Evolutionary conservation across 2,888 invertebrate genomes (phyloP).

Genomic region (Drosophila neutralis): DNA sequence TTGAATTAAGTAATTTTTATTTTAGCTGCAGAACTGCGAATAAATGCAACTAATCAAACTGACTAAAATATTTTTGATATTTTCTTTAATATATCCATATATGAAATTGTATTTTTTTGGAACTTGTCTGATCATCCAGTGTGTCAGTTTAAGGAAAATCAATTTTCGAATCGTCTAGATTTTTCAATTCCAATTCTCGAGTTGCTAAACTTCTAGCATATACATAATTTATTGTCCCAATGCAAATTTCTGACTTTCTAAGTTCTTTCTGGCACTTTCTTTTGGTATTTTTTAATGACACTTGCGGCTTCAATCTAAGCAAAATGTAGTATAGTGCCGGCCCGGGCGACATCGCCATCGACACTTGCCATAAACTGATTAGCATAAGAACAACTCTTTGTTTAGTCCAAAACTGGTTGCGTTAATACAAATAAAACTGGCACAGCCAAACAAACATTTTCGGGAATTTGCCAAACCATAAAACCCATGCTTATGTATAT

Average conservation of each 20-base stretch:
- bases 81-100: neutral
- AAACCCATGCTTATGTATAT: conserved; percentile 5
- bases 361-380: conserved; percentile 60
- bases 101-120: neutral
- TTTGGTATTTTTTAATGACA: conserved; percentile 46
- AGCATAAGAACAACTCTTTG: conserved; percentile 68
- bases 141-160: neutral
- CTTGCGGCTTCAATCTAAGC: conserved; percentile 55
- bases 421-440: conserved; percentile 60
- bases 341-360: conserved; percentile 33
- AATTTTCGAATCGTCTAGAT: neutral
- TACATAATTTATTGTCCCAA: neutral
- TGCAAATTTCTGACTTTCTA: conserved; percentile 52
- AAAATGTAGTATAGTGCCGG: conserved; percentile 9
- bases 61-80: neutral
- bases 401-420: conserved; percentile 62
- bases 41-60: neutral
- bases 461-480: conserved; percentile 37
- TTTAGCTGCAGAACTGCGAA: neutral
- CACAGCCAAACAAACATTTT: conserved; percentile 61
- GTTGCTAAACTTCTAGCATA: neutral
- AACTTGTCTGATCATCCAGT: neutral
- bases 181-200: neutral
- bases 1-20: too few species aligned
- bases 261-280: conserved; percentile 53